Evolutionary conservation across 2,797 vertebrate species (phyloP).

Genomic region (Natrix natrix): DNA sequence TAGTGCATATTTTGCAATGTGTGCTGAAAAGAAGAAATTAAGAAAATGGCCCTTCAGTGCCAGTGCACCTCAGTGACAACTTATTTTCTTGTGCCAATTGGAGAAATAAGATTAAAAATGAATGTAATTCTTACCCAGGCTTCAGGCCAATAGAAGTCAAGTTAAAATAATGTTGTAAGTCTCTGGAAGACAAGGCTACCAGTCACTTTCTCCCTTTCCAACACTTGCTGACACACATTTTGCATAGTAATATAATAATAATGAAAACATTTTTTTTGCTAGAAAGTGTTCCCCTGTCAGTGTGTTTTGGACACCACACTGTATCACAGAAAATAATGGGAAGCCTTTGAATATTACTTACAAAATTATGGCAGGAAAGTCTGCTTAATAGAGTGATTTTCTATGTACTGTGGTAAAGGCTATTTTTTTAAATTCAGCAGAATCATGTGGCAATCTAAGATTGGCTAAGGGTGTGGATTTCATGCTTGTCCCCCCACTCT

Average conservation of each 20-base stretch:
- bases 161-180: slow-evolving; percentile 59
- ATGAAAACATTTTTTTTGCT: slow-evolving; percentile 50
- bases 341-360: slow-evolving; percentile 47
- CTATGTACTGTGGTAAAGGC: not conserved
- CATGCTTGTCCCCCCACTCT: not conserved
- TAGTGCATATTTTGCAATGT: slow-evolving; percentile 32
- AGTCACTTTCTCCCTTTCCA: slow-evolving; percentile 56
- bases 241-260: slow-evolving; percentile 52
- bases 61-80: slow-evolving; percentile 55
- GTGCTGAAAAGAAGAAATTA: slow-evolving; percentile 55
- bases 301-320: slow-evolving; percentile 46
- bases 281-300: slow-evolving; percentile 46
- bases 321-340: slow-evolving; percentile 49
- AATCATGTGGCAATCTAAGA: not conserved
- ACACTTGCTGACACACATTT: slow-evolving; percentile 60
- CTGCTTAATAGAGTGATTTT: slow-evolving; percentile 17
- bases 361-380: slow-evolving; percentile 39
- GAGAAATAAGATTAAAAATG: slow-evolving; percentile 63
- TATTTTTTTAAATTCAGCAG: not conserved
- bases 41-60: slow-evolving; percentile 57
- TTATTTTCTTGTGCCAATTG: slow-evolving; percentile 68
- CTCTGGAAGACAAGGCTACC: slow-evolving; percentile 65
- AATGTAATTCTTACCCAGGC: slow-evolving; percentile 62
- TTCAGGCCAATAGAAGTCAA: slow-evolving; percentile 55
- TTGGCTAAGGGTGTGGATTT: not conserved